These are phyloP conservation scores for Crenichthys baileyi DNA, from an alignment of 2,797 vertebrate genomes.

Conservation along the genomic window DNA sequence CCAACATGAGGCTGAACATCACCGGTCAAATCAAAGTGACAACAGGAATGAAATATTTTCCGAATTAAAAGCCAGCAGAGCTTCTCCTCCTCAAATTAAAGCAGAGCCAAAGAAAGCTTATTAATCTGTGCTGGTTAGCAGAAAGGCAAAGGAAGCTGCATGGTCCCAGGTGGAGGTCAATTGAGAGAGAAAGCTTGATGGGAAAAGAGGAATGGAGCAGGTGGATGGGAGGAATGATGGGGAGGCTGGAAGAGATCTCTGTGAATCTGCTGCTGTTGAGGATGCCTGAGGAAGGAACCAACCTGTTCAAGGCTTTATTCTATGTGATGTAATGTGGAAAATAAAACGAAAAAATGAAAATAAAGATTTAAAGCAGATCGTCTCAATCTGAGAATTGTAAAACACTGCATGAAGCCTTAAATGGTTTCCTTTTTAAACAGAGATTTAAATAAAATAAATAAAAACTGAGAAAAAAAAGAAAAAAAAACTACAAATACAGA, in stretches of 20 bases:
- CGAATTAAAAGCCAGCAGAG: too few relatives aligned
- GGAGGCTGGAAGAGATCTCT: conserved; percentile 39
- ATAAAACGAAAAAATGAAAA: conserved; percentile 13
- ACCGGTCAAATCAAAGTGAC: too few relatives aligned
- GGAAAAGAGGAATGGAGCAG: conserved; percentile 20
- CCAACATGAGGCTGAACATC: too few relatives aligned
- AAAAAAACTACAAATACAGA: not conserved
- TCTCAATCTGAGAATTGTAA: not conserved
- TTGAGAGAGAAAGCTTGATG: conserved; percentile 5
- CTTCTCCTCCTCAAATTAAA: not conserved
- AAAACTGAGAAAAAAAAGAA: not conserved
- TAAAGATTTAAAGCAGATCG: not conserved
- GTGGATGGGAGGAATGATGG: conserved; percentile 31
- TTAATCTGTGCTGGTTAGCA: not conserved
- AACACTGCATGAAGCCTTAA: not conserved
- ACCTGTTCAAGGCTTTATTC: conserved; percentile 39
- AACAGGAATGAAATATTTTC: too few relatives aligned
- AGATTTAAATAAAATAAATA: conserved; percentile 18
- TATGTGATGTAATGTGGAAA: conserved; percentile 35
- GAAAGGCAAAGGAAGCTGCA: conserved; percentile 10
- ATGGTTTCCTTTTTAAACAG: conserved; percentile 10
- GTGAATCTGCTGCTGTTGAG: conserved; percentile 41
- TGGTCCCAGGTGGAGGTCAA: conserved; percentile 40
- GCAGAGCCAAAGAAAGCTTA: not conserved
- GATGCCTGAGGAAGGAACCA: conserved; percentile 22